Percentiles rank a stretch among this genome's conserved stretches.
phyloP scores from a whole-genome alignment of 2,797 vertebrate species.

The Cheirogaleus major region DNA sequence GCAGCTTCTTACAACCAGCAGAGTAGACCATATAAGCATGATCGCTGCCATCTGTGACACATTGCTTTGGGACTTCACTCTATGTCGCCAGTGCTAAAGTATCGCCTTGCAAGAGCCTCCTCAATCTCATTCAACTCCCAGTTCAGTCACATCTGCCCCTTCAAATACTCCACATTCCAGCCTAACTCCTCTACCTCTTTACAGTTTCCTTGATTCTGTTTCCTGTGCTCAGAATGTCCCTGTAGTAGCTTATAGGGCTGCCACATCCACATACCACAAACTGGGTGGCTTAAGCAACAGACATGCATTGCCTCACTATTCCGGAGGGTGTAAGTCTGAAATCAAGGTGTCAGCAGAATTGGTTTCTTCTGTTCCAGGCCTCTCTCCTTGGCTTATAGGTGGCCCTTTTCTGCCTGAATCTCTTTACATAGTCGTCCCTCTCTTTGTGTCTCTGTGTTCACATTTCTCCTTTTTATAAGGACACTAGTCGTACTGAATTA shows the following conservation, averaged over 20 bases:
- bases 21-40: too few relatives aligned
- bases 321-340: not conserved
- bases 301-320: not conserved
- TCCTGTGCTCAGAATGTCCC: not conserved
- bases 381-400: not conserved
- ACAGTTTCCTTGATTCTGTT: not conserved
- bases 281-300: not conserved
- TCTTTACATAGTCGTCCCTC: not conserved
- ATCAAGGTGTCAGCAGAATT: not conserved
- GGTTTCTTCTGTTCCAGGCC: not conserved
- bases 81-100: fast-evolving
- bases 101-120: not conserved
- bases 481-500: not conserved
- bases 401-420: not conserved
- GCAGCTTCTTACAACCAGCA: not conserved
- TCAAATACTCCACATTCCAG: not conserved
- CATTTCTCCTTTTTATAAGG: not conserved
- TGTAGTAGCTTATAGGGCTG: not conserved
- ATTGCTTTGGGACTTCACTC: not conserved
- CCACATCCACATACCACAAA: not conserved
- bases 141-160: not conserved
- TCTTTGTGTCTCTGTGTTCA: not conserved
- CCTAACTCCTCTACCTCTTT: not conserved
- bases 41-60: not conserved
- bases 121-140: not conserved